Evolutionary conservation across 2,113 vertebrate genomes (phyloP), one percentile per base, ranked within the genome.

Genomic region (Leptodactylus fuscus): DNA sequence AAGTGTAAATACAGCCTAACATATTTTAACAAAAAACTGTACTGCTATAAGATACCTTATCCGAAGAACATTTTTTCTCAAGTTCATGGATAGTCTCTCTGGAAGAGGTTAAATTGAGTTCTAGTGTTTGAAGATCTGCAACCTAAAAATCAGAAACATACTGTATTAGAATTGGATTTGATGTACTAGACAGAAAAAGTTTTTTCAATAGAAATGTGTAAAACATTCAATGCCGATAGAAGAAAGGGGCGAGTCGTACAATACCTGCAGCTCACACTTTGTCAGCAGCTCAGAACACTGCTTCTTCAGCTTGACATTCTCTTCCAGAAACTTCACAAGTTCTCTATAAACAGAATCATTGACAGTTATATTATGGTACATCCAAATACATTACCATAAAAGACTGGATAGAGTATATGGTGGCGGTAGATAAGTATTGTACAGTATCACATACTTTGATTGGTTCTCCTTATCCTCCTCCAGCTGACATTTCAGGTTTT

Each of bases 401-500:
- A 49, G 18, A 32, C 46, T 4, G 41, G 20, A 1, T 20, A 36
- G 15, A 16, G 9, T n/a, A 3, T 67, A n/a, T n/a, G n/a, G n/a
- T n/a, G n/a, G n/a, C n/a, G n/a, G n/a, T n/a, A n/a, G n/a, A n/a
- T n/a, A n/a, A n/a, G n/a, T n/a, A n/a, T 24, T 27, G 22, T 75
- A 48, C 0, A 22, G 15, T 75, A 4, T 75, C 41, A 75, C 71
- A 95, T 89, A 99, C 98, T 96, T 97, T 79, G 96, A 97, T 87
- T 91, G 95, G 85, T 91, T 97, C 88, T 99, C 96, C 91, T 95
- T 96, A 88, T 97, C 96, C 93, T 98, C 96, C 90, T 93, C 94
- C 81, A 98, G 91, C 81, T 98, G 94, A 11, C 95, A 93, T 58
- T 92, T 91, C 90, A 99, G 90, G 85, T 92, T 95, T 87, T 88